A percentile compares a stretch with the other conserved stretches of the same genome.
phyloP scores from a whole-genome alignment of 2,113 vertebrate species.

The Corythornis cristatus region DNA sequence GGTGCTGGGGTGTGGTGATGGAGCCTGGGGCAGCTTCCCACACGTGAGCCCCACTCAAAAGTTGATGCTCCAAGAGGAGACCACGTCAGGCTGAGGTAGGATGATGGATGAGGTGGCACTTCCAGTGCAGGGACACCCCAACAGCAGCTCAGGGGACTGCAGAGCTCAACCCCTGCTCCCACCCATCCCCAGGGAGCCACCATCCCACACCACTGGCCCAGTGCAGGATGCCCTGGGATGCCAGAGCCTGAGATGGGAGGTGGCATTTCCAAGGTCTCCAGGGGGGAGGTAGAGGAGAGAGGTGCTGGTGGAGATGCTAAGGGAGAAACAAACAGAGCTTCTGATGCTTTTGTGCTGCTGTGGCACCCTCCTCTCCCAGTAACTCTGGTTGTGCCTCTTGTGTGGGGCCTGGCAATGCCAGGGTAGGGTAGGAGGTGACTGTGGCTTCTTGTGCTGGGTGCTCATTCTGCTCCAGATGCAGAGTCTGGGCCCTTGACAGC shows the following conservation, averaged over 20 bases:
- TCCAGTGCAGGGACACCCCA: accelerated
- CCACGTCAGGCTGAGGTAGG: background rate
- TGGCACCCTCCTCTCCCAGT: background rate
- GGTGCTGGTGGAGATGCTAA: background rate
- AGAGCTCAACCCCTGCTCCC: background rate
- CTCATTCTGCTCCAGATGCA: background rate
- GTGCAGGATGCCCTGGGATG: background rate
- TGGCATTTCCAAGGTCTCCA: background rate
- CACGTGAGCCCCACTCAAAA: background rate
- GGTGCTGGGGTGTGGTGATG: accelerated
- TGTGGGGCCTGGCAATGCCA: background rate
- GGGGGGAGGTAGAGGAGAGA: background rate
- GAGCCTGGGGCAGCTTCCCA: background rate
- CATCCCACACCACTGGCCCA: accelerated
- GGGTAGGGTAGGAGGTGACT: accelerated
- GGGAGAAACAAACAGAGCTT: background rate
- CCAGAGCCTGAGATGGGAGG: background rate
- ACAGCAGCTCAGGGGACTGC: background rate
- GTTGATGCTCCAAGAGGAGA: background rate
- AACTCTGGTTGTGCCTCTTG: accelerated
- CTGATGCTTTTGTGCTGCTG: accelerated
- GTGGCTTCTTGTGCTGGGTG: background rate
- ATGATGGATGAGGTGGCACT: background rate
- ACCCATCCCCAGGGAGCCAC: accelerated
- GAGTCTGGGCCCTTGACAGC: background rate